A percentile compares a stretch with the other conserved stretches of the same genome.
Conservation (phyloP, 2,113 vertebrate genomes). For the Perca fluviatilis region DNA sequence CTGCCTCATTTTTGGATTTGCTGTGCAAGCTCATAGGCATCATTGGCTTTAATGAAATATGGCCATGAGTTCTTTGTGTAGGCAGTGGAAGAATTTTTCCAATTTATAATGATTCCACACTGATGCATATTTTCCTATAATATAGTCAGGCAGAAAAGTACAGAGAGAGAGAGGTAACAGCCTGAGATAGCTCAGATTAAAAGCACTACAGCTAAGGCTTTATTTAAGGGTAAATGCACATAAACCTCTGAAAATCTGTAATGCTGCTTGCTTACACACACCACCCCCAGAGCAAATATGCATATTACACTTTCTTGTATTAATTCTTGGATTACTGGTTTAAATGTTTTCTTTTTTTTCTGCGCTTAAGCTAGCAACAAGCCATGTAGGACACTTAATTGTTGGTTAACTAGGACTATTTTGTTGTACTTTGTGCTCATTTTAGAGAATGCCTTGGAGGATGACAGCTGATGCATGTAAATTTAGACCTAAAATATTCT, state of each 20-base stretch:
- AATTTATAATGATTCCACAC: slow-evolving; percentile 52
- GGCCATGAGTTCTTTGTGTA: slow-evolving; percentile 28
- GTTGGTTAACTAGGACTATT: slow-evolving; percentile 15
- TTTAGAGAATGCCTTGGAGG: neutral
- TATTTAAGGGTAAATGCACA: neutral
- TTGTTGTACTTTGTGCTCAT: neutral
- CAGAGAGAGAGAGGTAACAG: slow-evolving; percentile 22
- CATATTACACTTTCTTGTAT: slow-evolving; percentile 6
- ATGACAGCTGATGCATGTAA: neutral
- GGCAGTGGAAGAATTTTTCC: slow-evolving; percentile 21
- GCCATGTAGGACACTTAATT: slow-evolving; percentile 17
- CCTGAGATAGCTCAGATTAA: slow-evolving; percentile 12
- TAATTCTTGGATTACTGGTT: slow-evolving; percentile 2
- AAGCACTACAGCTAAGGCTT: slow-evolving; percentile 7
- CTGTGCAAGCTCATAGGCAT: slow-evolving; percentile 45
- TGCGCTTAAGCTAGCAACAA: slow-evolving; percentile 17
- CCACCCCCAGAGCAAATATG: neutral
- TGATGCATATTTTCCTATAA: slow-evolving; percentile 45
- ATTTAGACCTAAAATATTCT: neutral
- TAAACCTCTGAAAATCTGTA: neutral
- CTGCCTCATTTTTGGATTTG: slow-evolving; percentile 48
- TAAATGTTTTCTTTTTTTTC: slow-evolving; percentile 4
- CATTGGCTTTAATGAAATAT: slow-evolving; percentile 60
- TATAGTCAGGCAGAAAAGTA: slow-evolving; percentile 19
- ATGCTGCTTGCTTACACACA: neutral